Evolutionary conservation across 2,113 vertebrate species (phyloP).

Genomic region (Chamaea fasciata): DNA sequence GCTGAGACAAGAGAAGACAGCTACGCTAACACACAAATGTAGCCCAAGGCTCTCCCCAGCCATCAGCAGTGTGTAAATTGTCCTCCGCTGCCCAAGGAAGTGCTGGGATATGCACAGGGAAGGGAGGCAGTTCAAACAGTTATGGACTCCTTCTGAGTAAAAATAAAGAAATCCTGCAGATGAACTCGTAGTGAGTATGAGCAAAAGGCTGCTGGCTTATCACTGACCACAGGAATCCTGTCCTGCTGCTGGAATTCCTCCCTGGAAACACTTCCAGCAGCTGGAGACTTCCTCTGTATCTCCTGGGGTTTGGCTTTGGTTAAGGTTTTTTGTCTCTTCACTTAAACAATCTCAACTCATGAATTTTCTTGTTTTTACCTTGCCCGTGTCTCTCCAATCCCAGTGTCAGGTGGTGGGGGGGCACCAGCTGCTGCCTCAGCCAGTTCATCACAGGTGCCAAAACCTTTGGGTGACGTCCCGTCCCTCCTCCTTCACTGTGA

Average conservation of each 20-base stretch:
- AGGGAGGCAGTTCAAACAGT: background rate
- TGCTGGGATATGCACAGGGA: background rate
- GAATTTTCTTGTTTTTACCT: background rate
- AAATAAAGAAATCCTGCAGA: background rate
- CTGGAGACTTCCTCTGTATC: background rate
- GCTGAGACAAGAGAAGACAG: rapidly evolving
- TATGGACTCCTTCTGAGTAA: rapidly evolving
- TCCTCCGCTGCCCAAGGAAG: background rate
- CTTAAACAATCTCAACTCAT: background rate
- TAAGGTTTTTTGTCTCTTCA: rapidly evolving
- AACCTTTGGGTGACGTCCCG: background rate
- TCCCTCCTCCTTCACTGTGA: no score
- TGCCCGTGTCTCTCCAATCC: no score
- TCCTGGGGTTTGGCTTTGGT: background rate
- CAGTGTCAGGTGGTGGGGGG: no score
- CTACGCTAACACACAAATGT: rapidly evolving
- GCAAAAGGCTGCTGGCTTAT: background rate
- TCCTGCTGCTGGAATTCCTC: background rate
- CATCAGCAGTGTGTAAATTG: rapidly evolving
- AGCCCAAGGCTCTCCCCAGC: background rate
- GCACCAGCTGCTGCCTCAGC: background rate
- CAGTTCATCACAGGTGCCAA: background rate
- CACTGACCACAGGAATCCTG: background rate
- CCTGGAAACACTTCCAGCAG: background rate
- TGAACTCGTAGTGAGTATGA: rapidly evolving